Evolutionary conservation across 2,797 vertebrate genomes (phyloP).

Genomic region (Ispidina lecontei): DNA sequence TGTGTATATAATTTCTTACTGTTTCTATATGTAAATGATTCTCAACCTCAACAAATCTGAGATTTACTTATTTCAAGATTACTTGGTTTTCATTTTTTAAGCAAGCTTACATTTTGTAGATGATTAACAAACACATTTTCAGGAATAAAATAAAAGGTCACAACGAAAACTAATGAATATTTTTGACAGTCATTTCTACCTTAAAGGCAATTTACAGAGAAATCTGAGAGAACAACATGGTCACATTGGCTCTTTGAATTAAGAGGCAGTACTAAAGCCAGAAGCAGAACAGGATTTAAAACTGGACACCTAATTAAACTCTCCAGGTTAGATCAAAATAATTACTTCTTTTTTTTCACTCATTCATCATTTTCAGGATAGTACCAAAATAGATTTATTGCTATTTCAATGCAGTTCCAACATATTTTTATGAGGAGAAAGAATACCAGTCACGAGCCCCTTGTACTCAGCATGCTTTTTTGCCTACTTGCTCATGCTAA

Average conservation of each 20-base stretch:
- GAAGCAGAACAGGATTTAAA: conserved; percentile 20
- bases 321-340: not conserved
- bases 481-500: not conserved
- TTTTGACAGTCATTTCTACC: not conserved
- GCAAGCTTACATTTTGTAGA: not conserved
- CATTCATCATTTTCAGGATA: not conserved
- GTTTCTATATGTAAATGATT: not conserved
- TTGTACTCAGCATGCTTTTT: not conserved
- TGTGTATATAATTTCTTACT: not conserved
- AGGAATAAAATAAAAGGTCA: not conserved
- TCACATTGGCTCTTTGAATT: not conserved
- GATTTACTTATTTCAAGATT: not conserved
- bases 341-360: not conserved
- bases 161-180: not conserved
- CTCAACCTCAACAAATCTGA: not conserved
- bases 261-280: not conserved
- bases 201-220: not conserved
- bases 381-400: not conserved
- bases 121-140: not conserved
- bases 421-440: not conserved
- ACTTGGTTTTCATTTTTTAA: not conserved
- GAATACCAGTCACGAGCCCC: not conserved
- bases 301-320: not conserved
- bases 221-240: not conserved
- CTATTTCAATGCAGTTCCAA: not conserved